phyloP scores from a whole-genome alignment of 2,797 vertebrate species.

The Clarias fuscus region DNA sequence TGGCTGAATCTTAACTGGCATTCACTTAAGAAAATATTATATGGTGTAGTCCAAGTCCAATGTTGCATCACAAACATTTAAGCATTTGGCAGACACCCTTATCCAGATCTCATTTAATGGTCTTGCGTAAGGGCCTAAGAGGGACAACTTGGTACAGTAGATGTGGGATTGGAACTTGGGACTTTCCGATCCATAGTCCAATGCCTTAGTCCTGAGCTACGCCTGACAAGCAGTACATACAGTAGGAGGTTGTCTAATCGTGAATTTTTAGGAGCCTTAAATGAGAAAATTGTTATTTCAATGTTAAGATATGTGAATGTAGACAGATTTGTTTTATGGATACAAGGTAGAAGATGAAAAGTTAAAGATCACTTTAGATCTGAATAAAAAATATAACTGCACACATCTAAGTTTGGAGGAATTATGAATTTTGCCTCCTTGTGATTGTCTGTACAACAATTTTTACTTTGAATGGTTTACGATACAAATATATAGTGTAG shows the following conservation, averaged over 20 bases:
- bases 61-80: not conserved
- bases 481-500: not conserved
- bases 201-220: too few species aligned
- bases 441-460: not conserved
- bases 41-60: not conserved
- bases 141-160: too few species aligned
- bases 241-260: not conserved
- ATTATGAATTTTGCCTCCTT: not conserved
- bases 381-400: not conserved
- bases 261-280: too few species aligned
- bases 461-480: not conserved
- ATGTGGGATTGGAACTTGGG: too few species aligned
- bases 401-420: not conserved
- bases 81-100: too few species aligned
- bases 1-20: not conserved
- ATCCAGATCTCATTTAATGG: too few species aligned
- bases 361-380: not conserved
- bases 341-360: not conserved
- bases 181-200: too few species aligned
- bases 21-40: not conserved
- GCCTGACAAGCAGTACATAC: not conserved
- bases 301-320: not conserved
- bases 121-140: too few species aligned
- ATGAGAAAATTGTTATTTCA: not conserved
- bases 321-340: not conserved